These are phyloP conservation scores for Saccopteryx bilineata DNA, from an alignment of 2,113 vertebrate species.

Conservation along the genomic window DNA sequence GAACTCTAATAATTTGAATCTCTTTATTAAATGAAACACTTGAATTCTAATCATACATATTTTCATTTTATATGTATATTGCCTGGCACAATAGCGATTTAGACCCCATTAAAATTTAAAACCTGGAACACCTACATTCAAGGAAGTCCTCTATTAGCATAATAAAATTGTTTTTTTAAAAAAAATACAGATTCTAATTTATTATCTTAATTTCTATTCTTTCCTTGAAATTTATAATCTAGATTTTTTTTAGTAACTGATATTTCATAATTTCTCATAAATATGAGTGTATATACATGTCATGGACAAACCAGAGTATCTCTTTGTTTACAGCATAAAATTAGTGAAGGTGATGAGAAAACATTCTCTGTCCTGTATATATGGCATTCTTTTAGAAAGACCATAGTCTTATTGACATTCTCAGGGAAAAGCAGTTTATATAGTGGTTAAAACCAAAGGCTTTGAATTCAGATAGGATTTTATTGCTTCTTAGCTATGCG, in stretches of 20 bases:
- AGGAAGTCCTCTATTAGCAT: background rate
- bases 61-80: background rate
- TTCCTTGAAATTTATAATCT: conserved; percentile 13
- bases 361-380: background rate
- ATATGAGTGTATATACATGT: background rate
- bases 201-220: conserved; percentile 41
- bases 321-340: conserved; percentile 12
- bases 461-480: conserved; percentile 64
- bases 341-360: conserved; percentile 29
- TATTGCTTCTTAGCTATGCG: background rate
- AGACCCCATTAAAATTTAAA: conserved; percentile 43
- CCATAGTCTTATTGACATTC: background rate
- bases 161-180: conserved; percentile 53
- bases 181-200: conserved; percentile 51
- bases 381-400: background rate
- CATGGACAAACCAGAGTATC: background rate
- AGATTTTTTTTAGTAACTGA: conserved; percentile 41
- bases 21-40: conserved; percentile 42
- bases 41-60: conserved; percentile 29
- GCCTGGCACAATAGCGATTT: background rate
- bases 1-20: conserved; percentile 16
- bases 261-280: conserved; percentile 52
- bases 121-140: conserved; percentile 34
- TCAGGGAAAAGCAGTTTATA: background rate
- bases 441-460: conserved; percentile 33